Evolutionary conservation across 2,888 invertebrate genomes (phyloP).

Genomic region (Caenorhabditis panamensis): DNA sequence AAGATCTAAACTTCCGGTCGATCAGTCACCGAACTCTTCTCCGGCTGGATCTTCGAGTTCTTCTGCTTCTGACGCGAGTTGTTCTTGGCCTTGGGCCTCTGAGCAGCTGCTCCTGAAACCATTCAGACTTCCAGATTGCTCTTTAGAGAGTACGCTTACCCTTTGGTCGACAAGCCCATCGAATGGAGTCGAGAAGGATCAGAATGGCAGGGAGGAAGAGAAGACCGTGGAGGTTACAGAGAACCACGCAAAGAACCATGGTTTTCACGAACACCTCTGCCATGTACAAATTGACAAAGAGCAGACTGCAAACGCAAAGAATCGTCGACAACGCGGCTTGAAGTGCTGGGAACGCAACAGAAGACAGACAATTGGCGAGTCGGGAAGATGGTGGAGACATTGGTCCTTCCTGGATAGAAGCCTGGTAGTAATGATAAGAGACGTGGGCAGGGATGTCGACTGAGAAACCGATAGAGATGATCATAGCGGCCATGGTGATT

Average conservation of each 20-base stretch:
- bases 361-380: conserved; percentile 71
- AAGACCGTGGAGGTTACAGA: conserved; percentile 79
- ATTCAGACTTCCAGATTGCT: too few species aligned
- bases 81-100: conserved; percentile 45
- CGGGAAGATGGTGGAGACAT: conserved; percentile 68
- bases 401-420: conserved; percentile 70
- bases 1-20: conserved; percentile 67
- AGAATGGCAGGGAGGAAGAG: conserved; percentile 77
- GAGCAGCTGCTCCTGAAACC: conserved; percentile 66
- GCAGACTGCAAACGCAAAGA: conserved; percentile 76
- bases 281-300: conserved; percentile 79
- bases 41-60: conserved; percentile 60
- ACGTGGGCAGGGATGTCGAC: conserved; percentile 79
- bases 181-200: conserved; percentile 68
- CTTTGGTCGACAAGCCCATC: conserved; percentile 69
- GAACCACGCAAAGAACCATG: conserved; percentile 78
- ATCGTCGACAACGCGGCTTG: conserved; percentile 76
- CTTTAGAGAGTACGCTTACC: conserved; percentile 18
- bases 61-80: conserved; percentile 62
- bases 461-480: conserved; percentile 78
- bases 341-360: conserved; percentile 74
- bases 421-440: conserved; percentile 75
- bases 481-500: conserved; percentile 75
- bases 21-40: conserved; percentile 68
- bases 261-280: conserved; percentile 78